Percentiles rank a stretch among this genome's conserved stretches.
Evolutionary conservation across 2,888 invertebrate genomes (phyloP).

Genomic region (Acanthococcus lagerstroemiae): DNA sequence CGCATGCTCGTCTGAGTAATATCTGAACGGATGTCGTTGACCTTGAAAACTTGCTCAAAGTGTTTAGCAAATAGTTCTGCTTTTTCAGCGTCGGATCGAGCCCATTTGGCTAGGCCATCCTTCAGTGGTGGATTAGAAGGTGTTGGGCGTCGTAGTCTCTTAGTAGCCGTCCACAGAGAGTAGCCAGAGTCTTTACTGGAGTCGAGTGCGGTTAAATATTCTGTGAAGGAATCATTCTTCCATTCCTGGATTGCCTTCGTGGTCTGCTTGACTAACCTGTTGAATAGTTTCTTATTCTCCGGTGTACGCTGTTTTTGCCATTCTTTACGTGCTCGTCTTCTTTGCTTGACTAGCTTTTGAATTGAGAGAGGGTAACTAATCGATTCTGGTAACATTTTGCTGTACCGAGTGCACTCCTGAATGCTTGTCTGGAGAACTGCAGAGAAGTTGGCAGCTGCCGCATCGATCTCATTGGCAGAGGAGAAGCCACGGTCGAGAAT

Average conservation of each 20-base stretch:
- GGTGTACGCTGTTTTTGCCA: not conserved
- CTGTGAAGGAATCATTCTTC: not conserved
- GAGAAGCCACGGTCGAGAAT: too few species aligned
- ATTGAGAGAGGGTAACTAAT: too few species aligned
- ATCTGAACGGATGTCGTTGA: not conserved
- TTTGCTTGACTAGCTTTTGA: too few species aligned
- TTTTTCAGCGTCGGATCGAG: conserved; percentile 4
- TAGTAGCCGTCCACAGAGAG: conserved; percentile 5
- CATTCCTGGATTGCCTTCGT: not conserved
- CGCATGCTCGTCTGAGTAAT: not conserved
- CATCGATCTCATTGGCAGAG: too few species aligned
- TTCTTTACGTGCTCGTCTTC: too few species aligned
- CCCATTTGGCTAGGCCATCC: not conserved
- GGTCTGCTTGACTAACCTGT: not conserved
- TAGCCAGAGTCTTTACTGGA: not conserved
- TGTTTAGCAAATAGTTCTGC: conserved; percentile 15
- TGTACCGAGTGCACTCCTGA: too few species aligned
- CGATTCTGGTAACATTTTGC: too few species aligned
- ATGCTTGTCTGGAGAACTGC: too few species aligned
- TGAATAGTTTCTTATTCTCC: not conserved
- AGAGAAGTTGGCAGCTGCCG: too few species aligned
- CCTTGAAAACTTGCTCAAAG: not conserved
- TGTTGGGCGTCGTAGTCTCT: not conserved
- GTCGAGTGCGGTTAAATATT: not conserved
- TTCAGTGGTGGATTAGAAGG: not conserved